Conservation (phyloP, 2,888 invertebrate genomes). For the Drosophila subsilvestris region DNA sequence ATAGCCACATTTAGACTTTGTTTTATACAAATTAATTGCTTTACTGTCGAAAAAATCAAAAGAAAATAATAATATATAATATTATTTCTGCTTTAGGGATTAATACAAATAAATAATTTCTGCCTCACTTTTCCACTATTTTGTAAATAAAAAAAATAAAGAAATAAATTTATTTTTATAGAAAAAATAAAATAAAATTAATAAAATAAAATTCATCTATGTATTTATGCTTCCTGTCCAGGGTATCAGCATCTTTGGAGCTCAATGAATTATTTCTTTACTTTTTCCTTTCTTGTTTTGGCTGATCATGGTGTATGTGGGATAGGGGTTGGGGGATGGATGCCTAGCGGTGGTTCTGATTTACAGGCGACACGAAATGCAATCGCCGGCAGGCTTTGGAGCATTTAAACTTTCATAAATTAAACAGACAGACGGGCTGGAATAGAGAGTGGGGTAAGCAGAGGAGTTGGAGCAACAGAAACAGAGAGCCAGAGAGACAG, state of each 20-base stretch:
- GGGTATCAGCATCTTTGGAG: not conserved
- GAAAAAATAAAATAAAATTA: no score
- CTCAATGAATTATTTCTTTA: not conserved
- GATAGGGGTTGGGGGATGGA: not conserved
- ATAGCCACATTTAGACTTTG: not conserved
- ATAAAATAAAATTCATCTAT: no score
- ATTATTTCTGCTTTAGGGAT: no score
- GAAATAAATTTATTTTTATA: no score
- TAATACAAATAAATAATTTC: no score
- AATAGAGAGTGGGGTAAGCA: not conserved
- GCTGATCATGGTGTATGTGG: conserved; percentile 2
- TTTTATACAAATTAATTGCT: no score
- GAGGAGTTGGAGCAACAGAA: not conserved
- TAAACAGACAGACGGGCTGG: conserved; percentile 48
- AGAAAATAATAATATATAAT: no score
- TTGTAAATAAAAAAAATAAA: no score
- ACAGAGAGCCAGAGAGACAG: conserved; percentile 29
- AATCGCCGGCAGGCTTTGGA: conserved; percentile 50
- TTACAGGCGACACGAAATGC: conserved; percentile 72
- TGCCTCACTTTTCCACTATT: no score
- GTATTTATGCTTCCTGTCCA: not conserved
- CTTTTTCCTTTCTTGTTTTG: not conserved
- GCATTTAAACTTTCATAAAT: conserved; percentile 76
- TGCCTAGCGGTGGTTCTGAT: conserved; percentile 74
- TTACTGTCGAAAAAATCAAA: no score